Evolutionary conservation across 2,113 vertebrate species (phyloP).

Genomic region (Silurus glanis): DNA sequence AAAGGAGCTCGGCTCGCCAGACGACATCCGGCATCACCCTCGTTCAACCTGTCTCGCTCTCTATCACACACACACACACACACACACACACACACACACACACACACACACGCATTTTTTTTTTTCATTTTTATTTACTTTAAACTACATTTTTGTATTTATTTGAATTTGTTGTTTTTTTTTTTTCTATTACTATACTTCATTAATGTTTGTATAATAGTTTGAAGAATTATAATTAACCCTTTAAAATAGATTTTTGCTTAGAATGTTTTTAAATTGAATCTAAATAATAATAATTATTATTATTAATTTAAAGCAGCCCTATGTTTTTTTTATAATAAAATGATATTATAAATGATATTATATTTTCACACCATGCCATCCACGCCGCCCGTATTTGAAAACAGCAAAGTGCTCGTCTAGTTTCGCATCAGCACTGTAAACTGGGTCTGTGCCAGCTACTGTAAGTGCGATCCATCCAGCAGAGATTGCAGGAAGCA

Average conservation of each 20-base stretch:
- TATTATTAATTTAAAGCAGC: neutral
- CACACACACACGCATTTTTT: no score
- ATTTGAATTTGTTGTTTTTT: no score
- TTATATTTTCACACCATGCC: neutral
- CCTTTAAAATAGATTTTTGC: no score
- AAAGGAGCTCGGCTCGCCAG: conserved; percentile 55
- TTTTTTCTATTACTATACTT: no score
- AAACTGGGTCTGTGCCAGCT: neutral
- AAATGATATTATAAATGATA: neutral
- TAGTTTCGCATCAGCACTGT: neutral
- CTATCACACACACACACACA: neutral
- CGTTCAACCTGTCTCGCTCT: conserved; percentile 30
- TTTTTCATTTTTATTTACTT: no score
- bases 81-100: no score
- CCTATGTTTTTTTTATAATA: neutral
- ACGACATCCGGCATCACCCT: conserved; percentile 65
- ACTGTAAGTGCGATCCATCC: neutral
- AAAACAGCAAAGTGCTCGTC: neutral
- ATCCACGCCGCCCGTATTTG: neutral
- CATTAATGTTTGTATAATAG: no score
- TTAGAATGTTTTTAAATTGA: no score
- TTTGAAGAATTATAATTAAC: no score
- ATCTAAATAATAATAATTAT: no score
- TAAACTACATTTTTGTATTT: no score
- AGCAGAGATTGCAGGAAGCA: conserved; percentile 27